phyloP scores from a whole-genome alignment of 2,797 vertebrate genomes.

The Sciaenops ocellatus region DNA sequence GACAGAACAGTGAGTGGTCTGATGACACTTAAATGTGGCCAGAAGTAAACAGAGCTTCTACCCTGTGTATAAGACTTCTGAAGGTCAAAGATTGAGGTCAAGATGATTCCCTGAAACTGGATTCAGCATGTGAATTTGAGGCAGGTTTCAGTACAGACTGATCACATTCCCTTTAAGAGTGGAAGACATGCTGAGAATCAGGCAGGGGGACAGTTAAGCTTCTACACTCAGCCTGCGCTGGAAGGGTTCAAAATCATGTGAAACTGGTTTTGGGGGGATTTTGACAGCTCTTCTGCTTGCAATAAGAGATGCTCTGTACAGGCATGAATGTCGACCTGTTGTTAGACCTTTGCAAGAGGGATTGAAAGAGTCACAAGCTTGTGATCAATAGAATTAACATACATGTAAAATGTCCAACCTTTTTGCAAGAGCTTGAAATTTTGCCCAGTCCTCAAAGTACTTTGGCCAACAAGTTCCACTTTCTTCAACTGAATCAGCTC shows the following conservation, averaged over 20 bases:
- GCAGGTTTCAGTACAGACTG: neutral
- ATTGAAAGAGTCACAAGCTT: no score
- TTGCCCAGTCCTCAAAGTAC: neutral
- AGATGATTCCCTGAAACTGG: neutral
- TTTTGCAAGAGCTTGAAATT: neutral
- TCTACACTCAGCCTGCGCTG: no score
- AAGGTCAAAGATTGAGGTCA: no score
- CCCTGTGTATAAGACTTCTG: no score
- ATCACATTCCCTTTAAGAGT: neutral
- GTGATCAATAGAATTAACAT: neutral
- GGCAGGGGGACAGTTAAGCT: no score
- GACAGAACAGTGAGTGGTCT: neutral
- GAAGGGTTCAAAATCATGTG: no score
- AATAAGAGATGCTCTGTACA: no score
- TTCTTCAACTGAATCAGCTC: neutral
- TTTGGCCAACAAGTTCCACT: neutral
- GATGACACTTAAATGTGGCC: neutral
- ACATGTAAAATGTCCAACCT: neutral
- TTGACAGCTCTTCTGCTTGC: no score
- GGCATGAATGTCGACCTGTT: no score
- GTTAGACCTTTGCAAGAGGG: no score
- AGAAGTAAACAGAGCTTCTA: neutral
- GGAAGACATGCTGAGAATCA: no score
- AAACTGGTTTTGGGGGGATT: neutral
- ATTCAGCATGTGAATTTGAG: neutral